Base-by-base conservation (phyloP, 2,797 vertebrate genomes). In the Yasuhikotakia modesta region DNA sequence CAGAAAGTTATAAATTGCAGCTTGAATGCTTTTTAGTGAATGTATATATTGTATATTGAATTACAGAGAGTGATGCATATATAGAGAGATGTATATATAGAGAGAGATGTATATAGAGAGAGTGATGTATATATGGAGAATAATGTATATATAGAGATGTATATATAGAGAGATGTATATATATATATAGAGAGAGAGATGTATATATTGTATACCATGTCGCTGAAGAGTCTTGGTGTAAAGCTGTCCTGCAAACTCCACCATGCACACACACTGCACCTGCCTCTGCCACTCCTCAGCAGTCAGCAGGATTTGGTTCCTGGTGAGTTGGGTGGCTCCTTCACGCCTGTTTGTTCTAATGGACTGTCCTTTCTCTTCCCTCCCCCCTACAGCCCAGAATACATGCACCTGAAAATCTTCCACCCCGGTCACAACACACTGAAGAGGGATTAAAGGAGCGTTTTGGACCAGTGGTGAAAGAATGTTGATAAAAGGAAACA, bases 201-300 rank as follows among this genome's bases (percentile, higher is more conserved):
- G 1, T 4, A 6, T 24, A 35, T n/a, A 32, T 66, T 69, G 21
- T 50, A 68, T 27, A 77, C 80, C 65, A 52, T 60, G 22, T 21
- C 4, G 22, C 66, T 80, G 70, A 67, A 84, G 55, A 1, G 69
- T 80, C 65, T 77, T 79, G 32, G 19, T 61, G 39, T 61, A 60
- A 7, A 24, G 50, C 30, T 58, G 53, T 22, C 83, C 79, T 19
- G 22, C 53, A 22, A 78, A 58, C 32, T 80, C 45, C 16, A 84
- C 83, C 19, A 82, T 65, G 61, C 80, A 84, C 12, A 76, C 64
- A 7, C 50, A 77, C 65, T 21, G 10, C 0, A 70, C 50, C 21
- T 64, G 76, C 60, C 57, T 73, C 46, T 77, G 50, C 83, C 83
- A 84, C 24, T 70, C 27, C 52, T 71, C 80, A 45, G 70, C 70